Evolutionary conservation across 2,888 invertebrate species (phyloP).

Genomic region (Mimumesa dahlbomi): DNA sequence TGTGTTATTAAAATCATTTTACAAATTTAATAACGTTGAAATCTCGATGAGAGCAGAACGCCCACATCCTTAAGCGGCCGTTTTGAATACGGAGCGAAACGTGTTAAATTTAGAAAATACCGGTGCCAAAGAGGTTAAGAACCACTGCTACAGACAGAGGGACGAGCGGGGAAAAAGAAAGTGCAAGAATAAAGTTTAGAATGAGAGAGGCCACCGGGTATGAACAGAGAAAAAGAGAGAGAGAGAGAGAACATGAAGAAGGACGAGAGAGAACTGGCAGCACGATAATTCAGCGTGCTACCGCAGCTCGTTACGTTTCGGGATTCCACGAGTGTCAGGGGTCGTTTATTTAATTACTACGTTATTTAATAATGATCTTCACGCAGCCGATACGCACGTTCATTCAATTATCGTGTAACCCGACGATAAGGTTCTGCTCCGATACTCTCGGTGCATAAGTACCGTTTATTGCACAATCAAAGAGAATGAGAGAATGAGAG

Average conservation of each 20-base stretch:
- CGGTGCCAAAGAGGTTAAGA: background rate
- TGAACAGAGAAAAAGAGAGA: background rate
- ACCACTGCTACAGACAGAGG: background rate
- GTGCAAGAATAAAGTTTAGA: slow-evolving; percentile 7
- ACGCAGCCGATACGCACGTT: slow-evolving; percentile 9
- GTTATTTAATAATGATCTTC: slow-evolving; percentile 30
- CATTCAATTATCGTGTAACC: slow-evolving; percentile 1
- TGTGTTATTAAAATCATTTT: no score
- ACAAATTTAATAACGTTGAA: no score
- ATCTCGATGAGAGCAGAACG: no score
- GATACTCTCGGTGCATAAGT: no score
- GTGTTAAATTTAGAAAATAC: background rate
- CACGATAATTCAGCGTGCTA: background rate
- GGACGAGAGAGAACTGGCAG: slow-evolving; percentile 1
- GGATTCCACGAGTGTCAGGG: background rate
- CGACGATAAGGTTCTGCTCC: background rate
- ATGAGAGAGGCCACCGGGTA: slow-evolving; percentile 3
- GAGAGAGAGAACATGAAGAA: background rate
- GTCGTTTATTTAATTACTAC: slow-evolving; percentile 27
- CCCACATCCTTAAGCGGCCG: no score
- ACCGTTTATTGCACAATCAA: no score
- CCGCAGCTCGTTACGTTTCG: slow-evolving; percentile 8
- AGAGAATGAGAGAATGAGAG: background rate
- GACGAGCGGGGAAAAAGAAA: background rate
- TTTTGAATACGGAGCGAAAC: background rate